Evolutionary conservation across 35 echinoderm and acorn worm species (phyloP).

Genomic region (Heliocidaris erythrogramma): DNA sequence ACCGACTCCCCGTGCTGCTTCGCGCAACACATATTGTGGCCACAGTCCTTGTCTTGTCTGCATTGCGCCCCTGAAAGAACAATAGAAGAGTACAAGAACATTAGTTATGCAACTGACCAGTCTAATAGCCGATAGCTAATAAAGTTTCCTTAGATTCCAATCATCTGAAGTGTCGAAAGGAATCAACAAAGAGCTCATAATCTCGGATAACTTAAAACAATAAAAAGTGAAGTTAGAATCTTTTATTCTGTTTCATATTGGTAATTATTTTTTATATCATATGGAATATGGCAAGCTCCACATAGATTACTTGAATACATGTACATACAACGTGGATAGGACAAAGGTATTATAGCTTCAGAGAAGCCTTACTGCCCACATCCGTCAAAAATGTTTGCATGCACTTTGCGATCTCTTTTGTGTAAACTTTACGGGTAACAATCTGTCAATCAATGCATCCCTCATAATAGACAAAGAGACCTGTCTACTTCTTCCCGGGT

Average conservation of each 20-base stretch:
- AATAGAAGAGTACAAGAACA: slow-evolving; percentile 16
- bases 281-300: too few relatives aligned
- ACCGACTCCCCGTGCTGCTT: slow-evolving; percentile 95
- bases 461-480: background rate
- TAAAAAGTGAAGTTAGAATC: too few relatives aligned
- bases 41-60: slow-evolving; percentile 80
- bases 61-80: slow-evolving; percentile 77
- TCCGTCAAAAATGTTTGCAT: too few relatives aligned
- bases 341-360: too few relatives aligned
- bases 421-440: background rate
- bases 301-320: too few relatives aligned
- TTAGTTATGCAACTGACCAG: background rate
- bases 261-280: too few relatives aligned
- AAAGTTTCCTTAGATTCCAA: background rate
- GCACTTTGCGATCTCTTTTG: too few relatives aligned
- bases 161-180: background rate
- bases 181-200: background rate
- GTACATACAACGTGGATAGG: too few relatives aligned
- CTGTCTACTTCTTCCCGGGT: background rate
- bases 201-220: too few relatives aligned
- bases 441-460: background rate
- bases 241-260: too few relatives aligned
- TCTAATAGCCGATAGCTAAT: too few relatives aligned
- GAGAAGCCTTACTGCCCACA: too few relatives aligned
- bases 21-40: slow-evolving; percentile 73